Base-by-base conservation (phyloP, 2,888 invertebrate genomes). In the Tinea trinotella region DNA sequence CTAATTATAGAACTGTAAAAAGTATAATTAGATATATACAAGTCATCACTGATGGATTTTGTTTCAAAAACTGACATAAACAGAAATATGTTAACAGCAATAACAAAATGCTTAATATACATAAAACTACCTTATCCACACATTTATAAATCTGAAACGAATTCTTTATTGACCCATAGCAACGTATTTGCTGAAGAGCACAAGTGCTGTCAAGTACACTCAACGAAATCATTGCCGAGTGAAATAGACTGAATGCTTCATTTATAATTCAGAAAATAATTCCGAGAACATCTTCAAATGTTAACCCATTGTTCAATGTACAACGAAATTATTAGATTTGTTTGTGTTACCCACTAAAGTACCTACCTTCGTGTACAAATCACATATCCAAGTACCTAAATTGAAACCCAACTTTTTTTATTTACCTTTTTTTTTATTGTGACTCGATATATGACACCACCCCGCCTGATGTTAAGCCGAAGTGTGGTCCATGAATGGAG, bases 201-300 rank as follows among this genome's bases (percentile, higher is more conserved):
- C 52, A 15, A 56, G 56, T 30, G 55, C 36, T 18, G 56, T 57
- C 17, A 9, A 56, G 17, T 15, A 30, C 40, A 19, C 55, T 52
- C 50, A 19, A 54, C 22, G 35, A 35, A 35, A 50, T 54, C 54
- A 54, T 50, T 20, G 18, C 35, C 24, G 18, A 4, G 17, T 30
- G 36, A 35, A 59, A 58, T 58, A 55, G 56, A 36, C 54, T 56
- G 56, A 54, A 44, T 55, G 58, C 60, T 60, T 59, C 59, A 59
- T 59, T 60, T 60, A 59, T 57, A 20, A 58, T 57, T 58, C 58
- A 52, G n/a, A 17, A 19, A 46, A 52, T 34, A 52, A 52, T 52
- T 46, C 46, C 49, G 19, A 58, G 56, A 7, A 54, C 18, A 20
- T 54, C 12, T 46, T 56, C 44, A 5, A 15, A 34, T 13, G 34